These are phyloP conservation scores for Scaptomyza hsui DNA, from an alignment of 1,140 invertebrate species.

Conservation along the genomic window DNA sequence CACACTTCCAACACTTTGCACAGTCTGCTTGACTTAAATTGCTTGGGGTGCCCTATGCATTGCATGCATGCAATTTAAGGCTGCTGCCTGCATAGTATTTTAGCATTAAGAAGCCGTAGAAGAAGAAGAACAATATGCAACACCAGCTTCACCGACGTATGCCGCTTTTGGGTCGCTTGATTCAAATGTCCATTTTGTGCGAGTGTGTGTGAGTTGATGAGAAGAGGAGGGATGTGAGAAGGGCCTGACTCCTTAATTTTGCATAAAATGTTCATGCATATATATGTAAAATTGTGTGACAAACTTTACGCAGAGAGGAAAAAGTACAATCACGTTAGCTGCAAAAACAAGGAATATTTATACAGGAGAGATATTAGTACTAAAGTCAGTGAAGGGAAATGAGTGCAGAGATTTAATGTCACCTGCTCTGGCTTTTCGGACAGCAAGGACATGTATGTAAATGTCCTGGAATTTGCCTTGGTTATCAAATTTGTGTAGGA, in stretches of 20 bases:
- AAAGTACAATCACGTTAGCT: constrained; percentile 19
- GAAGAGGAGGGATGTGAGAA: neutral
- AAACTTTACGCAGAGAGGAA: neutral
- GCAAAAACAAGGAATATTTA: constrained; percentile 61
- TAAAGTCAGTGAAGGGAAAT: constrained; percentile 28
- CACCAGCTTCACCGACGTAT: constrained; percentile 10
- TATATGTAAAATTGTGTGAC: constrained; percentile 58
- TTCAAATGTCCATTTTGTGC: constrained; percentile 45
- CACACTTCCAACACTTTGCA: constrained; percentile 8
- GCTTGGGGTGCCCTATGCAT: constrained; percentile 63
- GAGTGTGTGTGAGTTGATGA: neutral
- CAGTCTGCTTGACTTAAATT: constrained; percentile 42
- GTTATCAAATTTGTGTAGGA: no score
- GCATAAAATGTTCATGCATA: constrained; percentile 47
- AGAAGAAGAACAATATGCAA: constrained; percentile 20
- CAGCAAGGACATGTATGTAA: neutral
- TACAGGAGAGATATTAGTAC: constrained; percentile 46
- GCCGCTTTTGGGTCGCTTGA: constrained; percentile 25
- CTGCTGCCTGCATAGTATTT: constrained; percentile 64
- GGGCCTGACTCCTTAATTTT: constrained; percentile 26
- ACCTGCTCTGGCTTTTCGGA: constrained; percentile 23
- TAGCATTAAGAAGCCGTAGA: constrained; percentile 30
- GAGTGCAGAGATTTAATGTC: constrained; percentile 45
- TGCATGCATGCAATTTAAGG: constrained; percentile 74
- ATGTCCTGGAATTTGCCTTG: no score